Conservation (phyloP, 2,797 vertebrate genomes). For the Chrosomus eos region DNA sequence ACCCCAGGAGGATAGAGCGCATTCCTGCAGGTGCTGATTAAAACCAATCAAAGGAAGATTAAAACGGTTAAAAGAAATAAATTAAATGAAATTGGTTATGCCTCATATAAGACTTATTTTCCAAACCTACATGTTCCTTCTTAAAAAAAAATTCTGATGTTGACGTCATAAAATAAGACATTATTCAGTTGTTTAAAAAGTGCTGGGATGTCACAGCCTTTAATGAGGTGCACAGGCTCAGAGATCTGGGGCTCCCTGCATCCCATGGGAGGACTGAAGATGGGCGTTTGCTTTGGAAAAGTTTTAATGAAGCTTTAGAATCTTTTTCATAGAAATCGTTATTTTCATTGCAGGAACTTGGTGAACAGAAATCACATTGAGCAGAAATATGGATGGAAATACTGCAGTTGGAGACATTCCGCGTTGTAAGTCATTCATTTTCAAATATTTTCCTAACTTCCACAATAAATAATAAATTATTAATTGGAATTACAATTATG, state of each 20-base stretch:
- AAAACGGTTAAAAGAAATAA: conserved; percentile 39
- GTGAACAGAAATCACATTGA: conserved; percentile 6
- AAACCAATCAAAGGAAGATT: conserved; percentile 33
- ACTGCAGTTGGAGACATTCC: not conserved
- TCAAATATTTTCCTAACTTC: not conserved
- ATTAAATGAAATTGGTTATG: conserved; percentile 40
- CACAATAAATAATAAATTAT: not conserved
- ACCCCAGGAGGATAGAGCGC: conserved; percentile 50
- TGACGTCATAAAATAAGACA: conserved; percentile 38
- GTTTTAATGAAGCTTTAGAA: conserved; percentile 76
- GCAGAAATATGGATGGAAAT: conserved; percentile 14
- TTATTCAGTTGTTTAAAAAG: conserved; percentile 38
- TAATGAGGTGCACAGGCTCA: conserved; percentile 67
- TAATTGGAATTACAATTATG: not conserved
- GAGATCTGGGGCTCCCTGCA: conserved; percentile 46
- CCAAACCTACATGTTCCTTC: not conserved
- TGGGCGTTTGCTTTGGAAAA: conserved; percentile 69
- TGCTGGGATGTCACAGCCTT: conserved; percentile 61
- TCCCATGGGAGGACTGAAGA: conserved; percentile 50
- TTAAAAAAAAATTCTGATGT: conserved; percentile 28
- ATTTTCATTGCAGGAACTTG: not conserved
- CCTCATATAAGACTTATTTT: not conserved
- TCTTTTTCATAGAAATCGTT: conserved; percentile 56
- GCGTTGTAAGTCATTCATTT: not conserved
- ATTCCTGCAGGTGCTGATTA: conserved; percentile 44